These are phyloP conservation scores for Bombyx huttoni DNA, from an alignment of 2,888 invertebrate genomes.

Conservation along the genomic window DNA sequence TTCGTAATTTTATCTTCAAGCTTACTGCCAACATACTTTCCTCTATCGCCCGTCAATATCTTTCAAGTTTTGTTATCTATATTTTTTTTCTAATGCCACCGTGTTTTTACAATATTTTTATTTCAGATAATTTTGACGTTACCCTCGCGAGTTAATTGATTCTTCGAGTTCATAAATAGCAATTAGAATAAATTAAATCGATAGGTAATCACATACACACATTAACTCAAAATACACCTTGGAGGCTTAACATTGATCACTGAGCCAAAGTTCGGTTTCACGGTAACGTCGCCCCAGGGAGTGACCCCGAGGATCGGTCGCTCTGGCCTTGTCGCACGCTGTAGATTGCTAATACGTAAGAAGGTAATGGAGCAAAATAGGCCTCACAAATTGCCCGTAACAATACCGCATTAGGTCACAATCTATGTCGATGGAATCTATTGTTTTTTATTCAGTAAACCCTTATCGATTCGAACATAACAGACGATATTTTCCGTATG, in stretches of 20 bases:
- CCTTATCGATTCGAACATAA: slow-evolving; percentile 22
- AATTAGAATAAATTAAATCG: slow-evolving; percentile 20
- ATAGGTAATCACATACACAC: slow-evolving; percentile 39
- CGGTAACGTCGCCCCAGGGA: slow-evolving; percentile 56
- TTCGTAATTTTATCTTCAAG: too few species aligned
- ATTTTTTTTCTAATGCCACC: too few species aligned
- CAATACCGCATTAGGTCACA: slow-evolving; percentile 50
- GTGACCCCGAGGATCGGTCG: slow-evolving; percentile 26
- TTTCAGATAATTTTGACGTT: too few species aligned
- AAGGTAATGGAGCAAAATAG: slow-evolving; percentile 35
- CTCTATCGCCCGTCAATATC: too few species aligned
- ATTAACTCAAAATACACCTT: slow-evolving; percentile 55
- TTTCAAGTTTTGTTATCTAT: too few species aligned
- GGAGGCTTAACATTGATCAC: slow-evolving; percentile 56
- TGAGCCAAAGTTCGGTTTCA: slow-evolving; percentile 50
- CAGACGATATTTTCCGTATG: slow-evolving; percentile 10
- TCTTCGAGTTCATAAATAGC: slow-evolving; percentile 9
- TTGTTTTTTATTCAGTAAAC: slow-evolving; percentile 23
- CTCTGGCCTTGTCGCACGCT: slow-evolving; percentile 39
- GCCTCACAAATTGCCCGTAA: slow-evolving; percentile 46
- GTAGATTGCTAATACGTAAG: slow-evolving; percentile 31
- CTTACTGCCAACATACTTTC: too few species aligned
- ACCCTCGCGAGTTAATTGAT: background rate
- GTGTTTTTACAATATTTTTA: too few species aligned
- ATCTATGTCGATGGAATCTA: slow-evolving; percentile 33